phyloP scores from a whole-genome alignment of 2,888 invertebrate genomes.

The Malachius bipustulatus region DNA sequence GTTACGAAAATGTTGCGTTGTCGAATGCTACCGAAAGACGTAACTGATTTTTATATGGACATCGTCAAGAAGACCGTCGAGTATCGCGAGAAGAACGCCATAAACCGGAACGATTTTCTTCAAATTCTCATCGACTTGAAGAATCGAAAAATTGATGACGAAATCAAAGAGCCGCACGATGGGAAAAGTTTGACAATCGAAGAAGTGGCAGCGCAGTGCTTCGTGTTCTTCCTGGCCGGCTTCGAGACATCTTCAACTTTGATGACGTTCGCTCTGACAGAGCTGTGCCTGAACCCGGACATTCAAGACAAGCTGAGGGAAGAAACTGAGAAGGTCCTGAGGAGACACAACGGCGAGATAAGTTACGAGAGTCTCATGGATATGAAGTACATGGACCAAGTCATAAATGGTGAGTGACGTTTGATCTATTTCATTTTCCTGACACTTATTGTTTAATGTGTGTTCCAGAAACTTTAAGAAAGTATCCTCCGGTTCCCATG shows the following conservation, averaged over 20 bases:
- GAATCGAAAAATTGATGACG: slow-evolving; percentile 12
- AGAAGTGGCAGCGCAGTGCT: slow-evolving; percentile 31
- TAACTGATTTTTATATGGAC: slow-evolving; percentile 22
- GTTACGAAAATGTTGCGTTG: slow-evolving; percentile 4
- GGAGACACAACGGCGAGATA: slow-evolving; percentile 27
- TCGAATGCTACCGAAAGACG: slow-evolving; percentile 11
- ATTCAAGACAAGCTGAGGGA: slow-evolving; percentile 36
- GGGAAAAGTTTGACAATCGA: slow-evolving; percentile 17
- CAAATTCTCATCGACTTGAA: slow-evolving; percentile 29
- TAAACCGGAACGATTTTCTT: slow-evolving; percentile 31
- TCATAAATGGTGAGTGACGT: slow-evolving; percentile 31
- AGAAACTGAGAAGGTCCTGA: slow-evolving; percentile 30
- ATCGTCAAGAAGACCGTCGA: slow-evolving; percentile 22
- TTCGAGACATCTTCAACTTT: slow-evolving; percentile 39
- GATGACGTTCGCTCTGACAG: slow-evolving; percentile 32
- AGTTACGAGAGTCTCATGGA: slow-evolving; percentile 39
- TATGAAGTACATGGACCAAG: slow-evolving; percentile 36
- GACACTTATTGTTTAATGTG: too few relatives aligned
- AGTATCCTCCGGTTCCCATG: slow-evolving; percentile 34
- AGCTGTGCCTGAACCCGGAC: slow-evolving; percentile 33
- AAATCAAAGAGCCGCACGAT: slow-evolving; percentile 6
- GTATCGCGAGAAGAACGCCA: slow-evolving; percentile 19
- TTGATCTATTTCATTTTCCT: too few relatives aligned
- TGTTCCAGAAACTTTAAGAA: slow-evolving; percentile 38
- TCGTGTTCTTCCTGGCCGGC: slow-evolving; percentile 39